Percentiles rank a stretch among this genome's conserved stretches.
These are phyloP conservation scores for Ashinkailepas kermadecensis DNA, from an alignment of 2,888 invertebrate species.

Conservation along the genomic window DNA sequence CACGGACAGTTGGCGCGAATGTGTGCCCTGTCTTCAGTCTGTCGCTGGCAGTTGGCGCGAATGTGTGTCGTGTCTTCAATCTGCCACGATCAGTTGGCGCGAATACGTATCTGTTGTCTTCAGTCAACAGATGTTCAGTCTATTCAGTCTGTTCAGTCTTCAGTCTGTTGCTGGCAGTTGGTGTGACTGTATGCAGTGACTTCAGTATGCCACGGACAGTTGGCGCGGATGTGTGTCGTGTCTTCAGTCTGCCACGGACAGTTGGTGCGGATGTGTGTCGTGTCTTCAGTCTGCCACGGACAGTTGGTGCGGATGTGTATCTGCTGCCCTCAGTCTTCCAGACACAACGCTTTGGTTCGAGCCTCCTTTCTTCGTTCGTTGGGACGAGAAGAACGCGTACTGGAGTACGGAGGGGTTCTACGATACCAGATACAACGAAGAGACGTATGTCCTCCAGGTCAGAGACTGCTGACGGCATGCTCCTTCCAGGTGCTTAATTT, in stretches of 20 bases:
- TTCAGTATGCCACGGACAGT: not conserved
- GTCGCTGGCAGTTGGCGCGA: too few relatives aligned
- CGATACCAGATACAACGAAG: conserved; percentile 75
- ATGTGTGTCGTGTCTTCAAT: not conserved
- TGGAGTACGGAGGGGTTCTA: conserved; percentile 68
- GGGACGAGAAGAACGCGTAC: conserved; percentile 51
- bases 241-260: not conserved
- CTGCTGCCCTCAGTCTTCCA: conserved; percentile 50
- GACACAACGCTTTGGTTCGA: conserved; percentile 67
- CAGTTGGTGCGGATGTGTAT: too few relatives aligned
- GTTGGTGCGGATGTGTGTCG: too few relatives aligned
- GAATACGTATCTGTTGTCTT: too few relatives aligned
- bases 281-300: not conserved
- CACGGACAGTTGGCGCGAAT: not conserved
- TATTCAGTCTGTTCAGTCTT: too few relatives aligned
- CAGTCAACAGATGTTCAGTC: too few relatives aligned
- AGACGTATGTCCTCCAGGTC: conserved; percentile 48
- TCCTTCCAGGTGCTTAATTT: too few relatives aligned
- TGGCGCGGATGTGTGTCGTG: not conserved
- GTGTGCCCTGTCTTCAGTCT: not conserved
- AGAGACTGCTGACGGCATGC: too few relatives aligned
- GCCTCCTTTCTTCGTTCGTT: conserved; percentile 62
- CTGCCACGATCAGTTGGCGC: too few relatives aligned
- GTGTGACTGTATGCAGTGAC: too few relatives aligned
- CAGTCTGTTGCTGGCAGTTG: too few relatives aligned